Percentiles rank a stretch among this genome's conserved stretches.
Conservation (phyloP, 2,797 vertebrate genomes). For the Protonibea diacanthus region DNA sequence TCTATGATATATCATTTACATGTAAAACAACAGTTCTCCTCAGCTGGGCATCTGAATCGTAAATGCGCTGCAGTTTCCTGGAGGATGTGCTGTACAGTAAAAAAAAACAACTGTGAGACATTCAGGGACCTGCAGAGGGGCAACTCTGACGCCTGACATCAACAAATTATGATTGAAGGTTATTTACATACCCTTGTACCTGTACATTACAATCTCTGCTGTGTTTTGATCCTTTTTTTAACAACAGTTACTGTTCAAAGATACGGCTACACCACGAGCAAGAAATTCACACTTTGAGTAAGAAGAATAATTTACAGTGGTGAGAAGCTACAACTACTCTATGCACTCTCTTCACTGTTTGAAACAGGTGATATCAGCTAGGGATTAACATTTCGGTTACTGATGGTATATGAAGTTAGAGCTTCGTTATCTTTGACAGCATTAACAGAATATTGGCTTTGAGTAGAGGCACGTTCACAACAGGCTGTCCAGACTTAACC, state of each 20-base stretch:
- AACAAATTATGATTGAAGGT: background rate
- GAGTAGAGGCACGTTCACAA: background rate
- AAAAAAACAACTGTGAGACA: conserved; percentile 4
- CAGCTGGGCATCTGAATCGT: conserved; percentile 73
- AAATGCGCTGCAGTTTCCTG: conserved; percentile 60
- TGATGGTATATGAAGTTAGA: background rate
- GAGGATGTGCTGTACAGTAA: conserved; percentile 30
- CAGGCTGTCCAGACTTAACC: background rate
- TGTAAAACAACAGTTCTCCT: conserved; percentile 62
- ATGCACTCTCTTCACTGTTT: background rate
- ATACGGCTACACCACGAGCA: background rate
- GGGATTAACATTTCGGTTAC: background rate
- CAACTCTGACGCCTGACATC: conserved; percentile 12
- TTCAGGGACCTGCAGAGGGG: background rate
- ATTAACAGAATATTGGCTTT: background rate
- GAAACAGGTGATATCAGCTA: background rate
- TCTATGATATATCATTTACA: conserved; percentile 56
- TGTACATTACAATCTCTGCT: background rate
- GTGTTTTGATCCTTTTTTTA: background rate
- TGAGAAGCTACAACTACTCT: conserved; percentile 15
- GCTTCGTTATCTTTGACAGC: background rate
- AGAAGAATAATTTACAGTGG: background rate
- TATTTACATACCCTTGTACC: background rate
- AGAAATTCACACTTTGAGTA: background rate
- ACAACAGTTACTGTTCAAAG: background rate